Evolutionary conservation across 2,888 invertebrate species (phyloP).

Genomic region (Eurois occulta): DNA sequence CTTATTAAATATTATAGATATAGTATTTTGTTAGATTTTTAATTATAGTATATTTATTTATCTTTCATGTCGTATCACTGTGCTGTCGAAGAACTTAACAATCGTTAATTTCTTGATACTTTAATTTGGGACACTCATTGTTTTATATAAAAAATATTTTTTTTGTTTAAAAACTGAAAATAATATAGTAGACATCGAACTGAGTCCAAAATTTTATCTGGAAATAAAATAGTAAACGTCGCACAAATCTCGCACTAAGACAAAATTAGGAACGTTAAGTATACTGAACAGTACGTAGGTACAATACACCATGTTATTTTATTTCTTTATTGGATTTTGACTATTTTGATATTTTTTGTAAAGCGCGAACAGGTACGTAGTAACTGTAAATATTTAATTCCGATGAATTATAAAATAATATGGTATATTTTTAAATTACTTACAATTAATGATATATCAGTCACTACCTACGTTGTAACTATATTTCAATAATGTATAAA

Average conservation of each 20-base stretch:
- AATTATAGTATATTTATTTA: slow-evolving; percentile 54
- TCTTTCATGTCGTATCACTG: slow-evolving; percentile 39
- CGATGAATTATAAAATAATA: slow-evolving; percentile 65
- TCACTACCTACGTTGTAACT: slow-evolving; percentile 67
- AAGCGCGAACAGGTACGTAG: slow-evolving; percentile 55
- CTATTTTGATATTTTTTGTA: slow-evolving; percentile 35
- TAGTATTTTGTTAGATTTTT: slow-evolving; percentile 67
- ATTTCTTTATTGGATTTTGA: slow-evolving; percentile 35
- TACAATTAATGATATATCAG: slow-evolving; percentile 65
- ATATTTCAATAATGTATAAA: slow-evolving; percentile 79
- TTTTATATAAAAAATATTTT: slow-evolving; percentile 1
- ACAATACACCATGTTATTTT: slow-evolving; percentile 44
- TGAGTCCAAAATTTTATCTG: slow-evolving; percentile 34
- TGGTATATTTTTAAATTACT: slow-evolving; percentile 68
- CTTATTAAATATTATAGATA: slow-evolving; percentile 71
- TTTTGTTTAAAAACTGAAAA: slow-evolving; percentile 27
- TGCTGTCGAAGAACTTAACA: slow-evolving; percentile 50
- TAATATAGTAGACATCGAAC: slow-evolving; percentile 22
- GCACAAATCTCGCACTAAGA: slow-evolving; percentile 59
- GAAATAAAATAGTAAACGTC: slow-evolving; percentile 50
- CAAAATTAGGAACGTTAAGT: slow-evolving; percentile 33
- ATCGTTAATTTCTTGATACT: slow-evolving; percentile 52
- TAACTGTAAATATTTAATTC: slow-evolving; percentile 72
- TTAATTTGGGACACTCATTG: slow-evolving; percentile 26
- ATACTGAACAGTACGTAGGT: slow-evolving; percentile 56